These are phyloP conservation scores for Calonectris borealis DNA, from an alignment of 2,113 vertebrate species.

Conservation along the genomic window DNA sequence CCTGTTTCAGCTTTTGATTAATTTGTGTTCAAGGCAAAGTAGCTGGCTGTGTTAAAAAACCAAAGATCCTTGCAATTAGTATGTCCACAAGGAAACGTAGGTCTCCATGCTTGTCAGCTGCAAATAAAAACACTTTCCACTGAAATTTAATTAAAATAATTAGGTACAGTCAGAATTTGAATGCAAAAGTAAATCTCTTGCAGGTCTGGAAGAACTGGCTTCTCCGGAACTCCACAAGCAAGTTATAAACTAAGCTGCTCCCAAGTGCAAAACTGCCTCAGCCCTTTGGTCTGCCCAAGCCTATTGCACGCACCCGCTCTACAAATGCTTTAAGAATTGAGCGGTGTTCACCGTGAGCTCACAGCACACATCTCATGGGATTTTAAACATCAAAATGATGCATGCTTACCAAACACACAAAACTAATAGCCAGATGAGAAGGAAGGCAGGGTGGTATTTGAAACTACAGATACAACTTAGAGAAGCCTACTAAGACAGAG, in stretches of 20 bases:
- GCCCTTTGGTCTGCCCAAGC: fast-evolving
- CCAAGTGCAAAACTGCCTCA: neutral
- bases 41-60: neutral
- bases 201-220: slow-evolving; percentile 7
- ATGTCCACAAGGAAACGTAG: neutral
- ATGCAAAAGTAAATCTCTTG: neutral
- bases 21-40: neutral
- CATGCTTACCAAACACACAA: neutral
- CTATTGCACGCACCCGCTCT: neutral
- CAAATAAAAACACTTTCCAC: neutral
- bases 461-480: neutral
- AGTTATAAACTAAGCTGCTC: neutral
- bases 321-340: neutral
- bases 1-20: neutral
- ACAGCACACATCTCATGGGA: neutral
- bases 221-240: neutral
- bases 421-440: neutral
- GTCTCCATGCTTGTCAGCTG: neutral
- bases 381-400: neutral
- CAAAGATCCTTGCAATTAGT: neutral
- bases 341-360: neutral
- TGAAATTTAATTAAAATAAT: neutral
- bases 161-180: neutral
- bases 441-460: neutral
- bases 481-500: neutral